These are phyloP conservation scores for Pseudomugil gertrudae DNA, from an alignment of 2,797 vertebrate genomes.

Conservation along the genomic window DNA sequence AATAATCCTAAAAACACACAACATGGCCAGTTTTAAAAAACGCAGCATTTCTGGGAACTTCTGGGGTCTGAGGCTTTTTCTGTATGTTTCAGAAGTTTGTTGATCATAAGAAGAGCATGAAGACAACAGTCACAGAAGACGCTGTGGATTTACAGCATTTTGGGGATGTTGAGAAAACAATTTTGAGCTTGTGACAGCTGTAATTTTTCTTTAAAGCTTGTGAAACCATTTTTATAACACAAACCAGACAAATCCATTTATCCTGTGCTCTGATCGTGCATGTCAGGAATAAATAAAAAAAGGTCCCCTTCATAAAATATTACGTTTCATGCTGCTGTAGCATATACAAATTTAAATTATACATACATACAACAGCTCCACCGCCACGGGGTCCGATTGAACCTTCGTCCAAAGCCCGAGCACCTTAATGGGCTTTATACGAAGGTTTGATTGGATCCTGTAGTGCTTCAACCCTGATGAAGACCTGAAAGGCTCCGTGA, in stretches of 20 bases:
- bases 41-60: too few species aligned
- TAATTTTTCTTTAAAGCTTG: constrained; percentile 47
- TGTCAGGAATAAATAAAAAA: constrained; percentile 19
- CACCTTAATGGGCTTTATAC: constrained; percentile 50
- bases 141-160: constrained; percentile 2
- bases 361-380: constrained; percentile 39
- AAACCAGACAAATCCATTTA: constrained; percentile 35
- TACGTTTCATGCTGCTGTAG: constrained; percentile 15
- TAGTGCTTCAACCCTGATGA: constrained; percentile 30
- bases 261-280: constrained; percentile 30
- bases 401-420: too few species aligned
- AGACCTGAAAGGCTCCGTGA: constrained; percentile 51
- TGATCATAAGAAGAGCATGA: neutral
- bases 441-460: constrained; percentile 50
- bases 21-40: too few species aligned
- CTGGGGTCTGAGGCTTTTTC: neutral
- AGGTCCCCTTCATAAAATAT: constrained; percentile 16
- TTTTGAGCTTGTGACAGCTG: constrained; percentile 25
- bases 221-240: constrained; percentile 38
- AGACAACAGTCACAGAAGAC: too few species aligned
- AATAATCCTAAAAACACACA: neutral
- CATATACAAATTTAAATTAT: constrained; percentile 34
- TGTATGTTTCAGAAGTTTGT: constrained; percentile 6
- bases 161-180: constrained; percentile 22
- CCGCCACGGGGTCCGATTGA: constrained; percentile 10